phyloP scores from a whole-genome alignment of 1,140 invertebrate species.

The Dreissena rostriformis region DNA sequence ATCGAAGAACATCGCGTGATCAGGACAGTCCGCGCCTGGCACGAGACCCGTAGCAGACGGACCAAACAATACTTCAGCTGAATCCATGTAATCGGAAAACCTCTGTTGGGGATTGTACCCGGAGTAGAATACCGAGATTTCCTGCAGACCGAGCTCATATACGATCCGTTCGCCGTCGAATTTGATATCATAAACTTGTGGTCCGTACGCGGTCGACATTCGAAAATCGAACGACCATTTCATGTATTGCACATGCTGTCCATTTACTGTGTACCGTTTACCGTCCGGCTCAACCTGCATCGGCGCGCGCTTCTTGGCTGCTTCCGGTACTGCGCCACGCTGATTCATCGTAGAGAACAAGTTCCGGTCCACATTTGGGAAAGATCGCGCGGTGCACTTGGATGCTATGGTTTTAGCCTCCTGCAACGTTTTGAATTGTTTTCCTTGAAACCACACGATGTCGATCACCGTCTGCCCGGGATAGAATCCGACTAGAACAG shows the following conservation, averaged over 20 bases:
- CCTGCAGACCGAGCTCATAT: conserved; percentile 74
- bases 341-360: conserved; percentile 24
- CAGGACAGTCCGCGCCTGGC: conserved; percentile 75
- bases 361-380: conserved; percentile 19
- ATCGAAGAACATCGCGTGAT: conserved; percentile 66
- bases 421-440: conserved; percentile 50
- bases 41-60: conserved; percentile 61
- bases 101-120: conserved; percentile 62
- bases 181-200: conserved; percentile 66
- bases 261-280: conserved; percentile 61
- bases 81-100: conserved; percentile 68
- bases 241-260: conserved; percentile 62
- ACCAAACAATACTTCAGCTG: conserved; percentile 63
- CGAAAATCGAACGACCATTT: conserved; percentile 69
- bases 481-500: conserved; percentile 61
- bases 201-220: conserved; percentile 60
- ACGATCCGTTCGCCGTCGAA: conserved; percentile 62
- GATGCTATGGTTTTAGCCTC: conserved; percentile 49
- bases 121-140: conserved; percentile 67
- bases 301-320: conserved; percentile 42
- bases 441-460: conserved; percentile 62
- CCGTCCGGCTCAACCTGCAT: conserved; percentile 60
- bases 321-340: conserved; percentile 21
- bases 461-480: conserved; percentile 50
- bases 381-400: conserved; percentile 35